These are phyloP conservation scores for Onthophagus sagittarius DNA, from an alignment of 2,888 invertebrate species.

Conservation along the genomic window DNA sequence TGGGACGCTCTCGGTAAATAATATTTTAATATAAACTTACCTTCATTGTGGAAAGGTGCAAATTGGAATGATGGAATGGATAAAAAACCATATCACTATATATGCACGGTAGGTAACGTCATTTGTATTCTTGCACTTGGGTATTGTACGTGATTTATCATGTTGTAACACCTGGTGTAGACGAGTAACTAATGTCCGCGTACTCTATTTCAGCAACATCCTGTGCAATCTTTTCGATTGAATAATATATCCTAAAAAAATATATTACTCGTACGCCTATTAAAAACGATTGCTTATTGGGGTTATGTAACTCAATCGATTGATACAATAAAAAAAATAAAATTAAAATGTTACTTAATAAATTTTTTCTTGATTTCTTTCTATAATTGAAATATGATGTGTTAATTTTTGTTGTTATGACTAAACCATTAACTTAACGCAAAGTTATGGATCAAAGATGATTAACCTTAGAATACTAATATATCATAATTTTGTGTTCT, in stretches of 20 bases:
- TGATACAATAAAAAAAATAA: too few species aligned
- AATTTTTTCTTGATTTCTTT: too few species aligned
- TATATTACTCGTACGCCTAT: background rate
- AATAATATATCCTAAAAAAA: background rate
- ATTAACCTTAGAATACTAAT: too few species aligned
- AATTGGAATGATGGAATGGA: background rate
- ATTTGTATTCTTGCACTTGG: slow-evolving; percentile 8
- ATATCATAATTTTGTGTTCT: too few species aligned
- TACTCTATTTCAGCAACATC: background rate
- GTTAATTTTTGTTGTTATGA: too few species aligned
- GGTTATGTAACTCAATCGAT: background rate
- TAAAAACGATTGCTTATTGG: background rate
- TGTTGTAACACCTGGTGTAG: background rate
- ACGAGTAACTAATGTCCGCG: background rate
- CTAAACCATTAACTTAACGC: too few species aligned
- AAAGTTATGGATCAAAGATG: too few species aligned
- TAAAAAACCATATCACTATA: slow-evolving; percentile 13
- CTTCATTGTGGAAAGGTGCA: slow-evolving; percentile 6
- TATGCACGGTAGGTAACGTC: slow-evolving; percentile 1
- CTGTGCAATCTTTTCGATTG: background rate
- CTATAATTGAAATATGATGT: too few species aligned
- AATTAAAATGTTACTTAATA: too few species aligned
- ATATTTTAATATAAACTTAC: background rate
- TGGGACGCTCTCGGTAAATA: too few species aligned
- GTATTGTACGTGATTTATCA: slow-evolving; percentile 4